Base-by-base conservation (phyloP, 2,113 vertebrate species). In the Callospermophilus lateralis region DNA sequence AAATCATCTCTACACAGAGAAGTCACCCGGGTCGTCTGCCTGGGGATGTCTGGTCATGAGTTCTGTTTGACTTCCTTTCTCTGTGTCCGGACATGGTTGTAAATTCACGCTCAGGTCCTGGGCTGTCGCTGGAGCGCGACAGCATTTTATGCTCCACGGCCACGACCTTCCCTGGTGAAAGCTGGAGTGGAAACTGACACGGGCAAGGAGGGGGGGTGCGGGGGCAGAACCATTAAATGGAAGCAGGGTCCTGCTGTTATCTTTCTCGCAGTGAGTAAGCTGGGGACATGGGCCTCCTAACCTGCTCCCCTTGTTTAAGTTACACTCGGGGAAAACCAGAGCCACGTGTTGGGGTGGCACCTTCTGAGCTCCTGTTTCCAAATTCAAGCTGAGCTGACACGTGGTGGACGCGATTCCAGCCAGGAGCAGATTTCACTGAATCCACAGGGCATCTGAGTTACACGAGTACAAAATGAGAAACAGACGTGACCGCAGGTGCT, bases 371-470 rank as follows among this genome's bases (percentile, higher is more conserved):
- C 6, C 94, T 32, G 17, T 84, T 98, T 94, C 97, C 95, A 98
- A 96, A 98, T 37, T 91, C 97, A 92, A 86, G 61, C 94, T 94
- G 90, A 89, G 63, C 88, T 93, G 93, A 83, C 91, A 68, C 45
- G 77, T 95, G 97, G 42, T 6, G 0, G 84, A 96, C 86, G 95
- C 0, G 55, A 70, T 94, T 81, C 76, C 93, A 91, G 79, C 74
- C 3, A 32, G 93, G 85, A 98, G 87, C 93, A 92, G 92, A 72
- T 97, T 98, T 97, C 97, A 76, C 80, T 97, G 81, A 97, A 68
- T 94, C 93, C 89, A 81, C 48, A 97, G 97, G 95, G 81, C 89
- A 67, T 98, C 96, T 97, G 96, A 96, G 90, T 96, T 96, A 86
- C 90, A 98, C 45, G 61, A 80, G 95, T 90, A 53, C 96, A 89